These are phyloP conservation scores for Ammodytes marinus DNA, from an alignment of 2,113 vertebrate species.

Conservation along the genomic window DNA sequence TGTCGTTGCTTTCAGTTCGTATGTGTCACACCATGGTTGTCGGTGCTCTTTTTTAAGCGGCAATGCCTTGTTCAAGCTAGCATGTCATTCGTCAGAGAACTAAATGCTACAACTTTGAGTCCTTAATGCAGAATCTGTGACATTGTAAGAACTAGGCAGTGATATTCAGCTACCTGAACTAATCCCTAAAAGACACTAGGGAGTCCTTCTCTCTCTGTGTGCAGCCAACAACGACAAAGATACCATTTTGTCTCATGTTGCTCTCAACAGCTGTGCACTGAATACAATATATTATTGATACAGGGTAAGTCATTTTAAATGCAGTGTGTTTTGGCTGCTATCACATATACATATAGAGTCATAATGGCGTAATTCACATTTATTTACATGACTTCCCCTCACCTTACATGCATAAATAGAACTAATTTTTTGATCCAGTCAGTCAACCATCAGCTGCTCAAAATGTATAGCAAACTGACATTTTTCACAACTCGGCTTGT, in stretches of 20 bases:
- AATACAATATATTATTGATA: neutral
- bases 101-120: neutral
- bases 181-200: neutral
- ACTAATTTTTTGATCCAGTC: too few relatives aligned
- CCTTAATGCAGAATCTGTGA: too few relatives aligned
- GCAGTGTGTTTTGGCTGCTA: neutral
- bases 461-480: neutral
- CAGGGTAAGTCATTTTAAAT: neutral
- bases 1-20: neutral
- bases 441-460: neutral
- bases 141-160: neutral
- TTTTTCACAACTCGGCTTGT: neutral
- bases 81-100: neutral
- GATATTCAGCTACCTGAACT: neutral
- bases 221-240: neutral
- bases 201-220: neutral
- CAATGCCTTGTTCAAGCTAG: neutral
- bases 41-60: neutral
- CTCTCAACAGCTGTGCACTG: neutral
- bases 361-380: too few relatives aligned
- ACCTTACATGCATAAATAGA: neutral
- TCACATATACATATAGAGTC: too few relatives aligned
- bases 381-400: too few relatives aligned
- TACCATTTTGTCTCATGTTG: neutral
- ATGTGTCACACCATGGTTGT: neutral